Evolutionary conservation across 2,113 vertebrate species (phyloP), one percentile per base, ranked within the genome.

Genomic region (Ciconia maguari): DNA sequence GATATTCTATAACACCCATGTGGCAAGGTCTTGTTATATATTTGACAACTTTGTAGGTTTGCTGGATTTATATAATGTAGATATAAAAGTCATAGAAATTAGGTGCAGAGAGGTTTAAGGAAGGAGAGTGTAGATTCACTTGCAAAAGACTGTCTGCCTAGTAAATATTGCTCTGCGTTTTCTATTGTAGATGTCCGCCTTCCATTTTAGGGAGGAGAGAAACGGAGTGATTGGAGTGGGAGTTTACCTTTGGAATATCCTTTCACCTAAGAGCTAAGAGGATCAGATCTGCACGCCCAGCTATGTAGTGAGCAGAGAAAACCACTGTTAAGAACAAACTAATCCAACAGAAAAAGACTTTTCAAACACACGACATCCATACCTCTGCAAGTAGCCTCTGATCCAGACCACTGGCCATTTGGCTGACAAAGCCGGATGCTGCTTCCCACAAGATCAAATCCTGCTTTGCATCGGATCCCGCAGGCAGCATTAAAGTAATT

Each of bases 401-500:
- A 98, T 75, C 99, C 98, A 11, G 99, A 99, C 99, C 99, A 99
- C 51, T 98, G 97, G 65, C 99, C 99, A 46, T 97, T 98, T 54
- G 99, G 98, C 92, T 99, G 99, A 96, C 99, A 99, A 95, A 99
- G 98, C 34, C 99, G 96, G 96, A 99, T 99, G 94, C 98, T 98
- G 71, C 98, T 99, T 91, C 99, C 99, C 91, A 99, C 98, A 1
- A 99, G 98, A 94, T 99, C 99, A 97, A 98, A 99, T 41, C 99
- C 99, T 9, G 98, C 96, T 96, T 98, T 98, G 94, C 99, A 99
- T 24, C 98, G 98, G 65, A 99, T 98, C 29, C 99, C 99, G 32
- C 99, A 99, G 36, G 99, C 99, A 30, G 99, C 98, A 17, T 99
- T 99, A 66, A 99, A 99, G 93, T 99, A 98, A 97, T 99, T 99